Percentiles rank a stretch among this genome's conserved stretches.
These are phyloP conservation scores for Halocynthia aurantium DNA, from an alignment of 23 tunicate species.

Conservation along the genomic window DNA sequence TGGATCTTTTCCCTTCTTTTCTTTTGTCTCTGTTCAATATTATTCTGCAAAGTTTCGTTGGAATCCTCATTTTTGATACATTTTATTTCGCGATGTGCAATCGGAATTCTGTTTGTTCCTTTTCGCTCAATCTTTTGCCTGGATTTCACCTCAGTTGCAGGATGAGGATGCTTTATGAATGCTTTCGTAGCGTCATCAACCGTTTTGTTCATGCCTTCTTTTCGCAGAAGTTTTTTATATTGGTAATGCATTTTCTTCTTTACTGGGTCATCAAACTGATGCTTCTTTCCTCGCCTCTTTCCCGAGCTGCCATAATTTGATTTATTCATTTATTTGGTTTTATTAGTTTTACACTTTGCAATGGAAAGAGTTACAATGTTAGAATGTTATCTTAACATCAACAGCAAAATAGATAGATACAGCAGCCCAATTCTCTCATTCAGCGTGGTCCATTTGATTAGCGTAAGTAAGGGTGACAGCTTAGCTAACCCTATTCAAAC, in stretches of 20 bases:
- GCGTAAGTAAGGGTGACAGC: no score
- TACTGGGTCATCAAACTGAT: background rate
- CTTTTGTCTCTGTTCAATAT: slow-evolving; percentile 6
- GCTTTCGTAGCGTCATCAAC: background rate
- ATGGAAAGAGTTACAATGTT: no score
- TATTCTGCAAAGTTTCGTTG: slow-evolving; percentile 9
- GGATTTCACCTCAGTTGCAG: background rate
- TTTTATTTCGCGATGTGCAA: slow-evolving; percentile 1
- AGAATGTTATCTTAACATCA: no score
- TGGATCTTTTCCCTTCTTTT: slow-evolving; percentile 31
- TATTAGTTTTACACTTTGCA: no score
- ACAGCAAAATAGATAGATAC: no score
- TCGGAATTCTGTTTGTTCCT: slow-evolving; percentile 6
- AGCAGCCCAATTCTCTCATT: no score
- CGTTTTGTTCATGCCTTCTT: slow-evolving; percentile 2
- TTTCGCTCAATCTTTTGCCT: background rate
- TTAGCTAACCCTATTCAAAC: no score
- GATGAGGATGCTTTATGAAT: background rate
- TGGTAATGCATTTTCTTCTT: background rate
- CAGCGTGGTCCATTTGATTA: no score
- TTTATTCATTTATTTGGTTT: no score
- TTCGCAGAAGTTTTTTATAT: slow-evolving; percentile 14
- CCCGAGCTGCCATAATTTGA: no score
- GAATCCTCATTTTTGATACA: background rate
- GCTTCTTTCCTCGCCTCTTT: no score